Base-by-base conservation (phyloP, 1,140 invertebrate genomes). In the Lanistes nyassanus region DNA sequence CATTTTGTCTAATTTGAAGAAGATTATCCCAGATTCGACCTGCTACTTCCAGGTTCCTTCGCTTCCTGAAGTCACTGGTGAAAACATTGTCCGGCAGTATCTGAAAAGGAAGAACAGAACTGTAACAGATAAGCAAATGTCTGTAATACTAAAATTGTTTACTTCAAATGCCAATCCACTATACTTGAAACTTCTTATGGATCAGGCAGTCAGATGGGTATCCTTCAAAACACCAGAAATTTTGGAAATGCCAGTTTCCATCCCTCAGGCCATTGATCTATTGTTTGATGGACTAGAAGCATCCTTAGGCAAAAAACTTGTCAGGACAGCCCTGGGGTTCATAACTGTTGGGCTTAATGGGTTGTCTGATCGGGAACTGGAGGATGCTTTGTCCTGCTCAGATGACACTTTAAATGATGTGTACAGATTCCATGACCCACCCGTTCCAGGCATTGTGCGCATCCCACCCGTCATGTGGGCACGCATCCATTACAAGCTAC, bases 291-390 rank as follows among this genome's bases (percentile, higher is more conserved):
- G 80, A 23, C 76, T 88, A 39, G 87, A 88, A 67, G 79, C 75
- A 9, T 86, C 83, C 71, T 88, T 87, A 82, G 87, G 87, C 1
- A 53, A 72, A 23, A 36, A 74, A n/a, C 76, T 88, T 13, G 80
- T 87, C 0, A 69, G 79, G 36, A 73, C 95, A 95, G 89, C 95
- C 94, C 2, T 94, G 94, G 82, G 97, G 95, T 85, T 98, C 42
- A 81, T 88, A 37, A 87, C 84, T 36, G 72, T 83, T 68, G 85
- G 80, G 36, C 76, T 82, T 31, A 84, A 85, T 67, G 88, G 87
- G 1, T 76, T 88, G 31, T 87, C 81, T 34, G 87, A 86, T 55
- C 81, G 85, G 72, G 88, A 89, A 78, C 74, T 89, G 19, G 88
- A 88, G 67, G 88, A 89, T 82, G 87, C 82, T 55, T 79, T 89